Base-by-base conservation (phyloP, 2,888 invertebrate genomes). In the Onthophagus sagittarius region DNA sequence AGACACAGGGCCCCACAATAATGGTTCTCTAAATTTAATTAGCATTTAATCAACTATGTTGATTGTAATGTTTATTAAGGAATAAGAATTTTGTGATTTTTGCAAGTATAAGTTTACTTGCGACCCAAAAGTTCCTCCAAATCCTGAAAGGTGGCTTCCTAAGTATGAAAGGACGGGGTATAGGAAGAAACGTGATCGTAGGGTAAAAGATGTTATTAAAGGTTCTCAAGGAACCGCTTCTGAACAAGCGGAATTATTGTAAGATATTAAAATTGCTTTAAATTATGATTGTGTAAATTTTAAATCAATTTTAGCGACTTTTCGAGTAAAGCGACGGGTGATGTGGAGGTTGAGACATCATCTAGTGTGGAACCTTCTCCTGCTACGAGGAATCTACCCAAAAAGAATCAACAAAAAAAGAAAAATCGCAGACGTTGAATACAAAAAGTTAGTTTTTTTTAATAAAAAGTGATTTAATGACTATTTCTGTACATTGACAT, bases 81-180 rank as follows among this genome's bases (percentile, higher is more conserved):
- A n/a, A n/a, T n/a, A n/a, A n/a, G n/a, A n/a, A n/a, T n/a, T n/a
- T n/a, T n/a, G n/a, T n/a, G n/a, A n/a, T n/a, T n/a, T n/a, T n/a
- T n/a, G n/a, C n/a, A n/a, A n/a, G n/a, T n/a, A n/a, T n/a, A n/a
- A n/a, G n/a, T n/a, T n/a, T n/a, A n/a, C n/a, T 85, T 96, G 93
- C 73, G 96, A 98, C 85, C 88, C 95, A 0, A 92, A 91, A 78
- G 89, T 89, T 72, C 86, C 90, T 39, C 95, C 96, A n/a, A 98
- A 99, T 87, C 96, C 98, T 70, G 99, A 99, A 85, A 90, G 99
- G 80, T 99, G 99, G 99, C 84, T 99, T 76, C 99, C 99, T 0
- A 93, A 93, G 82, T 94, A 96, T 85, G 98, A 99, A 85, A 90
- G 98, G 74, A 92, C 95, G n/a, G 96, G 96, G 75, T 98, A 92